phyloP scores from a whole-genome alignment of 1,140 invertebrate genomes.

The Drosophila micromelanica region DNA sequence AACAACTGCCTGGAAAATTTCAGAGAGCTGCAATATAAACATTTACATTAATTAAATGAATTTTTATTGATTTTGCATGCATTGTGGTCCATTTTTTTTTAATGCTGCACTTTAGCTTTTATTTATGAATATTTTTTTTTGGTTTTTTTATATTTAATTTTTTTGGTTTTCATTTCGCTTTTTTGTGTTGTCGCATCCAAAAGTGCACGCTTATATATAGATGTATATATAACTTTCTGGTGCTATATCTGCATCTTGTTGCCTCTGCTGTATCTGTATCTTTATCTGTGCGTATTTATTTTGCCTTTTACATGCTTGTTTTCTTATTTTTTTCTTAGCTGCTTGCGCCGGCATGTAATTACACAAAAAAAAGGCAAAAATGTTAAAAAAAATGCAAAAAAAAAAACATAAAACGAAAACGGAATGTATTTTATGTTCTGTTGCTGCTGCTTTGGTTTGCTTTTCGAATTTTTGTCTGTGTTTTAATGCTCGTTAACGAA shows the following conservation, averaged over 20 bases:
- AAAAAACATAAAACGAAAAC: conserved; percentile 32
- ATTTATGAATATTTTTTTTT: conserved; percentile 50
- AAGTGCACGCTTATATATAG: conserved; percentile 18
- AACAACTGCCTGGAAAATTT: conserved; percentile 12
- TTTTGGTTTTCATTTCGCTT: conserved; percentile 45
- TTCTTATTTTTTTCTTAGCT: conserved; percentile 35
- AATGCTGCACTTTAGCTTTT: conserved; percentile 50
- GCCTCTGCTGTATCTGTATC: conserved; percentile 28
- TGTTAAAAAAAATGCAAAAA: conserved; percentile 7
- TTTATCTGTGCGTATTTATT: conserved; percentile 80
- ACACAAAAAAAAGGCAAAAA: conserved; percentile 35
- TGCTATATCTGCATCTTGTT: conserved; percentile 21
- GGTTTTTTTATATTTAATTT: conserved; percentile 35
- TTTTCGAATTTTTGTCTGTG: conserved; percentile 29
- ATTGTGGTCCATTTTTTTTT: conserved; percentile 22
- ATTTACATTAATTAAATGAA: conserved; percentile 76
- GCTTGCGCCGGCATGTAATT: conserved; percentile 70
- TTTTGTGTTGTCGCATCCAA: conserved; percentile 48
- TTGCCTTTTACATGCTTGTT: conserved; percentile 51
- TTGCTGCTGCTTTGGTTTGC: conserved; percentile 26
- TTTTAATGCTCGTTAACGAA: not conserved
- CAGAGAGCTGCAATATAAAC: conserved; percentile 46
- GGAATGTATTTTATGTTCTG: conserved; percentile 60
- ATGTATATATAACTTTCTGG: conserved; percentile 1
- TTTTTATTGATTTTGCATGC: conserved; percentile 64